These are phyloP conservation scores for Rotaria socialis DNA, from an alignment of 2,888 invertebrate species.

Conservation along the genomic window DNA sequence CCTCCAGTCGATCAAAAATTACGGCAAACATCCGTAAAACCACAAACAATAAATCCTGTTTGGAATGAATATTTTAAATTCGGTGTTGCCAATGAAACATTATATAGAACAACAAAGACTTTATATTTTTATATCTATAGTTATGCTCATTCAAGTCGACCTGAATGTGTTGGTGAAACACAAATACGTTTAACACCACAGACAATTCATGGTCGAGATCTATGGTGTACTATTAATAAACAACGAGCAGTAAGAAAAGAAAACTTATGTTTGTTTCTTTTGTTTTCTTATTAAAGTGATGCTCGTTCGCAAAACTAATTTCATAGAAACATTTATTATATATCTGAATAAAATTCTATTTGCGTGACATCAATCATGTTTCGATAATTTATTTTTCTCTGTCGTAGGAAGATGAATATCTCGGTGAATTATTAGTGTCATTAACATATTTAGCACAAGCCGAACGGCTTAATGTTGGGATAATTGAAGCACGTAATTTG, in stretches of 20 bases:
- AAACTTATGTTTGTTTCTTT: neutral
- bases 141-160: constrained; percentile 73
- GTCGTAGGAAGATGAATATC: constrained; percentile 49
- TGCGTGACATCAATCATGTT: neutral
- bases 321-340: neutral
- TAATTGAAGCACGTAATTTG: constrained; percentile 78
- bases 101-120: constrained; percentile 68
- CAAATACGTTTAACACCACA: constrained; percentile 73
- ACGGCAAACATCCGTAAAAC: constrained; percentile 76
- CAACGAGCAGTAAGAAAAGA: constrained; percentile 67
- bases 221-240: constrained; percentile 80
- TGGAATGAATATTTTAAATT: constrained; percentile 89
- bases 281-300: neutral
- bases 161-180: constrained; percentile 80
- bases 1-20: constrained; percentile 79
- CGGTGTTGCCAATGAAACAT: constrained; percentile 80
- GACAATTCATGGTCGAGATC: constrained; percentile 73
- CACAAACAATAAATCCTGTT: constrained; percentile 78
- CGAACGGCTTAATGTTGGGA: constrained; percentile 75
- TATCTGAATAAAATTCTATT: neutral
- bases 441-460: constrained; percentile 82
- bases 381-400: neutral
- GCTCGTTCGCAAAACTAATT: too few relatives aligned
- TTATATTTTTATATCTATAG: constrained; percentile 67
- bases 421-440: constrained; percentile 71